phyloP scores from a whole-genome alignment of 2,797 vertebrate species.

The Anguilla anguilla region DNA sequence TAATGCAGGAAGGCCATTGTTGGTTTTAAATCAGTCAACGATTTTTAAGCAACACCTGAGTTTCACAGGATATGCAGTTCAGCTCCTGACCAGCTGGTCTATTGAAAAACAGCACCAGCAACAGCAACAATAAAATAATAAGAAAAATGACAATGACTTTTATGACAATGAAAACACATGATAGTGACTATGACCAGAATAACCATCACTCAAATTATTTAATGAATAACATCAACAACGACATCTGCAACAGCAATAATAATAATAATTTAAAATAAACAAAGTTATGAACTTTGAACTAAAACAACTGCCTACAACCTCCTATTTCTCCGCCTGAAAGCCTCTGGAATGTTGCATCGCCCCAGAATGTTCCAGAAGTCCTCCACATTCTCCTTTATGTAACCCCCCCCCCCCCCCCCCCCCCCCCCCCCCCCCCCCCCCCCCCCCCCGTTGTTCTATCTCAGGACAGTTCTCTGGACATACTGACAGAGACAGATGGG shows the following conservation, averaged over 20 bases:
- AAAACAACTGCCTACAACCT: background rate
- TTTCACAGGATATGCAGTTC: background rate
- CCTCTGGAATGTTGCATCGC: background rate
- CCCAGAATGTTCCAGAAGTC: background rate
- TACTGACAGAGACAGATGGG: conserved; percentile 76
- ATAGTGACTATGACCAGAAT: background rate
- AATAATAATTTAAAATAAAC: background rate
- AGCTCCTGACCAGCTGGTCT: background rate
- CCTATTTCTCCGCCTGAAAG: background rate
- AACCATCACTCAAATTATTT: background rate
- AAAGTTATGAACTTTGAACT: background rate
- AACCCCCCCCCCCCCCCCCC: background rate
- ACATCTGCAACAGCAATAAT: background rate
- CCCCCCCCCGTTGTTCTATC: conserved; percentile 38
- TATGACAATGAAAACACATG: background rate
- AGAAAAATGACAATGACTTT: background rate
- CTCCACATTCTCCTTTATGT: background rate
- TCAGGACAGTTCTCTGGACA: conserved; percentile 65
- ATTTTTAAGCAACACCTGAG: background rate
- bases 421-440: background rate
- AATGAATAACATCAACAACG: background rate
- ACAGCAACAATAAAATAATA: background rate
- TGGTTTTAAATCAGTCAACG: background rate
- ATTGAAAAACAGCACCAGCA: background rate
- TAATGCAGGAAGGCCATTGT: background rate